Evolutionary conservation across 2,797 vertebrate genomes (phyloP).

Genomic region (Odontamblyopus rebecca): DNA sequence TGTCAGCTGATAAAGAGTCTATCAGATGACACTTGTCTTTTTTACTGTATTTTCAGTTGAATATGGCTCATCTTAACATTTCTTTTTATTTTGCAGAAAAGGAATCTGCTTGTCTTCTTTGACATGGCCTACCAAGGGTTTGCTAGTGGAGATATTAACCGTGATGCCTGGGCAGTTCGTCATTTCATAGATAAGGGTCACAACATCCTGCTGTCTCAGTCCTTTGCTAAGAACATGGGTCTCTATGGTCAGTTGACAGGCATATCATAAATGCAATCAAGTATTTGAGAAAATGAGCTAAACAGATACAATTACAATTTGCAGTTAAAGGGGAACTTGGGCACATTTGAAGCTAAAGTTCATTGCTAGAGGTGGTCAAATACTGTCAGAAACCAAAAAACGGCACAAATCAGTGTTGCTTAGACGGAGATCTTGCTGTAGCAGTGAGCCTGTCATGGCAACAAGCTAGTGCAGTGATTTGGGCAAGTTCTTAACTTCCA

Average conservation of each 20-base stretch:
- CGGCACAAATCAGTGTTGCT: no score
- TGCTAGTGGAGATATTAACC: conserved; percentile 93
- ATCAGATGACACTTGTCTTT: no score
- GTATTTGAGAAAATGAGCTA: not conserved
- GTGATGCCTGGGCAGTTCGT: conserved; percentile 95
- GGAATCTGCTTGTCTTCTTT: conserved; percentile 92
- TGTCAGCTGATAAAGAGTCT: no score
- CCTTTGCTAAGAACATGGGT: conserved; percentile 98
- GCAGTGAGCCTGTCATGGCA: no score
- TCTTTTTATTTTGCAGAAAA: conserved; percentile 79
- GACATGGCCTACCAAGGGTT: conserved; percentile 99
- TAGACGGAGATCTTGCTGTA: no score
- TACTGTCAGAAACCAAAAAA: no score
- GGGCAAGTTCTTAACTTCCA: no score
- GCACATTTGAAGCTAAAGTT: no score
- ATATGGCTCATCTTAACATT: no score
- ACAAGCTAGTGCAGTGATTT: no score
- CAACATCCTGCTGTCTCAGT: conserved; percentile 90
- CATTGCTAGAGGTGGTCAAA: no score
- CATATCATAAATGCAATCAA: not conserved
- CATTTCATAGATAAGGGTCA: conserved; percentile 94
- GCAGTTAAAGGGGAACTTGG: not conserved
- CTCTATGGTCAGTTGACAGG: conserved; percentile 87
- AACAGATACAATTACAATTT: not conserved
- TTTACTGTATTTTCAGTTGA: no score